Conservation (phyloP, 2,797 vertebrate genomes). For the Pelochelys cantorii region DNA sequence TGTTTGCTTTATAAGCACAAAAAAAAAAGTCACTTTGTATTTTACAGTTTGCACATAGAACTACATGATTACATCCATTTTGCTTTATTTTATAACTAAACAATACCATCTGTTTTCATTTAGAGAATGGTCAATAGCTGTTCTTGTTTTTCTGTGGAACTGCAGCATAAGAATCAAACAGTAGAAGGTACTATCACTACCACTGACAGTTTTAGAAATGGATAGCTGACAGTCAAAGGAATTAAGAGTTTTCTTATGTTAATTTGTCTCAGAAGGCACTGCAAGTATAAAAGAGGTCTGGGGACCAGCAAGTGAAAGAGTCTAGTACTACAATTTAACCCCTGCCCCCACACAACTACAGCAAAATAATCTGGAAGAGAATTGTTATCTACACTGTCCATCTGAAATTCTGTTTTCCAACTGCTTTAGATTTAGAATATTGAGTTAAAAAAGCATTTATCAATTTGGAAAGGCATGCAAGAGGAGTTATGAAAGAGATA, state of each 20-base stretch:
- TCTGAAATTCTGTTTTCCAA: background rate
- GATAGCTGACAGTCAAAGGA: background rate
- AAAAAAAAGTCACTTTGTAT: slow-evolving; percentile 16
- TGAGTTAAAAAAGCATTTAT: background rate
- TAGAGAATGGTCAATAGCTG: background rate
- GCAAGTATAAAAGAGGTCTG: background rate
- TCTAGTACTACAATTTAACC: background rate
- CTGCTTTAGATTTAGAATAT: background rate
- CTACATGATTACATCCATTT: background rate
- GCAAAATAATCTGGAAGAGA: background rate
- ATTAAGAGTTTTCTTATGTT: background rate
- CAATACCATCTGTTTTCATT: background rate
- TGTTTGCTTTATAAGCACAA: slow-evolving; percentile 85
- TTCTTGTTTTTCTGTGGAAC: background rate
- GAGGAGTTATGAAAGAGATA: background rate
- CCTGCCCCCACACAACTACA: background rate
- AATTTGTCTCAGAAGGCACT: background rate
- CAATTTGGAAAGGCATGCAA: background rate
- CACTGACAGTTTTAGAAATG: background rate
- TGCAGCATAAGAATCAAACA: background rate
- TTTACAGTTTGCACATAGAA: slow-evolving; percentile 23
- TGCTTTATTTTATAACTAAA: background rate
- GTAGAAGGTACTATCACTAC: background rate
- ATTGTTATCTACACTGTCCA: background rate
- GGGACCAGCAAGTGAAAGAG: background rate